Conservation (phyloP, 2,797 vertebrate genomes). For the Poecilia picta region DNA sequence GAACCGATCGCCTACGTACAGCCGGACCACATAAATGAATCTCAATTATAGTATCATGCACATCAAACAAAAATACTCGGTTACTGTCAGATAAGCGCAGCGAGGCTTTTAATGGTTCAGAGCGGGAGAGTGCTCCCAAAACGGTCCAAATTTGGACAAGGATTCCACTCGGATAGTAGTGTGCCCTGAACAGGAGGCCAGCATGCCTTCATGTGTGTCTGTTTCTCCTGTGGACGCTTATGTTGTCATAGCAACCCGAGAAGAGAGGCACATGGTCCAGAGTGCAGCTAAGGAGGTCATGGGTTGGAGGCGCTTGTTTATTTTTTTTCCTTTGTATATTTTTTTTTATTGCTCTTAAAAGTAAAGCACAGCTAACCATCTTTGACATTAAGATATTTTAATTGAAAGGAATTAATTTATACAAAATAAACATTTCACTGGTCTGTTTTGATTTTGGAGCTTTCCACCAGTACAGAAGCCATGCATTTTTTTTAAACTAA, state of each 20-base stretch:
- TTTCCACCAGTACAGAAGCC: not conserved
- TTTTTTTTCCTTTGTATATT: not conserved
- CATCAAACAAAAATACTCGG: constrained; percentile 44
- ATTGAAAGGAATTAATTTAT: constrained; percentile 10
- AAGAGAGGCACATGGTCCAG: constrained; percentile 44
- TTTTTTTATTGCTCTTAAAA: not conserved
- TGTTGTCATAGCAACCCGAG: constrained; percentile 76
- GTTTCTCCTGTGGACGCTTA: constrained; percentile 64
- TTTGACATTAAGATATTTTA: constrained; percentile 16
- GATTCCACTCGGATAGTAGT: constrained; percentile 89
- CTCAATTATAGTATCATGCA: constrained; percentile 3
- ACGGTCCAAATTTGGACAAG: constrained; percentile 91
- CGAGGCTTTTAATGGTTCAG: constrained; percentile 51
- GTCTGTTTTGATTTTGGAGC: constrained; percentile 5
- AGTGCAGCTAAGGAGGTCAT: constrained; percentile 19
- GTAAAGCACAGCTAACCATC: constrained; percentile 17
- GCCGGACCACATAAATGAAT: constrained; percentile 14
- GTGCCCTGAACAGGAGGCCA: constrained; percentile 86
- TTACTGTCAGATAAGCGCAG: constrained; percentile 75
- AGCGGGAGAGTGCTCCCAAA: constrained; percentile 39
- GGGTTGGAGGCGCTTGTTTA: not conserved
- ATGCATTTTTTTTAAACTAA: not conserved
- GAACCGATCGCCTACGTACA: constrained; percentile 31
- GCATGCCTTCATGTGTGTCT: constrained; percentile 70
- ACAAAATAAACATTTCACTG: constrained; percentile 12